Percentiles rank a stretch among this genome's conserved stretches.
Conservation (phyloP, 2,113 vertebrate genomes). For the Ramphastos sulfuratus region DNA sequence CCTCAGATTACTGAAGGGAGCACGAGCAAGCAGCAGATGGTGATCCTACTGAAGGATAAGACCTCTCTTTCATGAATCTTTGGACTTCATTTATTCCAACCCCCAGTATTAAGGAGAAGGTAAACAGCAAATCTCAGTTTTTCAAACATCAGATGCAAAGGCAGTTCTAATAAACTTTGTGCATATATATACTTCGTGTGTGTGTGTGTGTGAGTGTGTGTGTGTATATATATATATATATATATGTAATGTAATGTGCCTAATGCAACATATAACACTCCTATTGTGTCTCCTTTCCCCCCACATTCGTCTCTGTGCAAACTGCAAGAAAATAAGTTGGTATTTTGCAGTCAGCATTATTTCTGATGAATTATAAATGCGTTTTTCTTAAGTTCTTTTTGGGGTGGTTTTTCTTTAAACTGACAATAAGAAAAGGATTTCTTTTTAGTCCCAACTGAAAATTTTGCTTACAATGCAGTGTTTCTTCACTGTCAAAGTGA, state of each 20-base stretch:
- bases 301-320: neutral
- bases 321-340: constrained; percentile 45
- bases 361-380: constrained; percentile 74
- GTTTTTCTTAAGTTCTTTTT: constrained; percentile 57
- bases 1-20: neutral
- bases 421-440: constrained; percentile 33
- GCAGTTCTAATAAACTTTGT: neutral
- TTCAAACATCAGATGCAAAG: neutral
- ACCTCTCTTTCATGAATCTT: neutral
- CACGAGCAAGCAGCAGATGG: neutral
- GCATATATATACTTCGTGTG: neutral
- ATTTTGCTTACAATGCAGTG: constrained; percentile 47
- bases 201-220: no score
- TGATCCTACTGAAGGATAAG: neutral
- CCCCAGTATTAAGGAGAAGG: neutral
- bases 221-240: neutral
- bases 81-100: neutral
- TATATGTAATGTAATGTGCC: neutral
- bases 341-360: constrained; percentile 62
- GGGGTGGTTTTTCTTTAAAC: neutral
- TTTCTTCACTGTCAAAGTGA: constrained; percentile 38
- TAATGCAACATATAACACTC: neutral
- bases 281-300: neutral
- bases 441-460: constrained; percentile 45
- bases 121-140: neutral